Conservation (phyloP, 2,113 vertebrate genomes). For the Hippoglossus stenolepis region DNA sequence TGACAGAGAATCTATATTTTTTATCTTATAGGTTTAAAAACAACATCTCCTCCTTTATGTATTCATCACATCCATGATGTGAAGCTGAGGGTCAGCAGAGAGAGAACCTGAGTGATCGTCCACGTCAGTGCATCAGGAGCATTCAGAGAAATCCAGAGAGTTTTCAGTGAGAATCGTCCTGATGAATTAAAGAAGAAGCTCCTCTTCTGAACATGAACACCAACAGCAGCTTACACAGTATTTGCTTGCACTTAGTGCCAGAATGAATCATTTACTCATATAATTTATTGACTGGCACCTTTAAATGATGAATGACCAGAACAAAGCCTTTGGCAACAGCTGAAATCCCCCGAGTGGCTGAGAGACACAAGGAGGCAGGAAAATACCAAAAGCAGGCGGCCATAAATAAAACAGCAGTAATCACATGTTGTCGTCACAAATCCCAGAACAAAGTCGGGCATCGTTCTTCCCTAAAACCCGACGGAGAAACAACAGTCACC, state of each 20-base stretch:
- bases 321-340: slow-evolving; percentile 61
- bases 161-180: slow-evolving; percentile 34
- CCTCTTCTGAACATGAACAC: slow-evolving; percentile 45
- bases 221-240: slow-evolving; percentile 55
- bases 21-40: too few species aligned
- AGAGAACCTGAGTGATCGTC: too few species aligned
- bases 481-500: slow-evolving; percentile 44
- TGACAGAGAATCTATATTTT: too few species aligned
- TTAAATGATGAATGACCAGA: slow-evolving; percentile 74
- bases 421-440: slow-evolving; percentile 62
- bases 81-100: too few species aligned
- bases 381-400: slow-evolving; percentile 47
- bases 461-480: slow-evolving; percentile 54
- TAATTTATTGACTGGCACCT: slow-evolving; percentile 79
- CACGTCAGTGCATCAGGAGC: background rate
- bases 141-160: slow-evolving; percentile 18
- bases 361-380: slow-evolving; percentile 47
- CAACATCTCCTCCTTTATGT: too few species aligned
- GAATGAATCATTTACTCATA: slow-evolving; percentile 78
- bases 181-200: slow-evolving; percentile 70
- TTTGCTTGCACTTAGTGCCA: slow-evolving; percentile 71
- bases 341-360: slow-evolving; percentile 34
- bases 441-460: slow-evolving; percentile 16
- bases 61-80: too few species aligned
- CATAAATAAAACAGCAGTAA: slow-evolving; percentile 72